Base-by-base conservation (phyloP, 2,888 invertebrate genomes). In the Bombyx huttoni region DNA sequence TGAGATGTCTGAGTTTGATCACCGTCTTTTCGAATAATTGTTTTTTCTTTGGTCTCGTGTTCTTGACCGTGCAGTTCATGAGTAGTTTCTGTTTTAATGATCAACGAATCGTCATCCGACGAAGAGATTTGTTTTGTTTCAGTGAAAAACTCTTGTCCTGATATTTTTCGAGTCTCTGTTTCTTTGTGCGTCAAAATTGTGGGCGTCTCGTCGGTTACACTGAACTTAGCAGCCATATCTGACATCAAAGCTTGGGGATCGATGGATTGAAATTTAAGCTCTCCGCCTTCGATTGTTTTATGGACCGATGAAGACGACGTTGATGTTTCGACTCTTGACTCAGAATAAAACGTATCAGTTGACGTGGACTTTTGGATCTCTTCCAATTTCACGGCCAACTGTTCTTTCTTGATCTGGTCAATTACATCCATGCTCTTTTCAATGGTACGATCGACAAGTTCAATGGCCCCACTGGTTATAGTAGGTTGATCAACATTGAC, bases 401-500 rank as follows among this genome's bases (percentile, higher is more conserved):
- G 78, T 70, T 89, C 85, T 62, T 79, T 74, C 54, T 84, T 81
- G 35, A 83, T 83, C 72, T 88, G 82, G 57, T 81, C 81, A 47
- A 82, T 80, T 0, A 85, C 81, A 49, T 77, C 76, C 46, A 83
- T 78, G 51, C 86, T 86, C 56, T 81, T 87, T 67, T 87, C 85
- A 13, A 88, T 80, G 1, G 85, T 81, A 46, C 87, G 75, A 64
- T 90, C 90, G 10, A 90, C 90, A 35, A 90, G 70, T 64, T 90
- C 90, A 59, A 83, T 89, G 34, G 90, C 89, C 56, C 90, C 90
- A 51, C 78, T 89, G 0, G 89, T 90, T 40, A 87, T 75, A 33
- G 89, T 89, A 35, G 90, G 90, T 61, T 90, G 89, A 56, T 88
- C 86, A 35, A 89, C 84, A 59, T 88, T 89, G 7, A 89, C 74